Evolutionary conservation across 2,113 vertebrate genomes (phyloP).

Genomic region (Python bivittatus): DNA sequence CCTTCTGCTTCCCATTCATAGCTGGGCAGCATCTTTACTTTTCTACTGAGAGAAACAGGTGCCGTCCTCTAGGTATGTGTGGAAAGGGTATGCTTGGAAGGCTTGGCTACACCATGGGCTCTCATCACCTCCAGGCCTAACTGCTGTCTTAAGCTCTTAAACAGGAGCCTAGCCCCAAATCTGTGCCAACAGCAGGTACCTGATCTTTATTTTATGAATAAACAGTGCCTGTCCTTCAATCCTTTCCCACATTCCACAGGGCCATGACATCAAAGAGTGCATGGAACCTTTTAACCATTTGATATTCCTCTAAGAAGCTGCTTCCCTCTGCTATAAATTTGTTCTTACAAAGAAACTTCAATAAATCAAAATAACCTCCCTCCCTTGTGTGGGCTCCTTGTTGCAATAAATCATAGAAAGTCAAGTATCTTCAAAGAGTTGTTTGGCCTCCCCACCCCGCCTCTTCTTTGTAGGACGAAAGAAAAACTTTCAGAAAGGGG

Average conservation of each 20-base stretch:
- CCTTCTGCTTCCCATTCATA: not conserved
- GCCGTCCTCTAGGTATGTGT: conserved; percentile 17
- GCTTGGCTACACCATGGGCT: conserved; percentile 3
- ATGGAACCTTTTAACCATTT: conserved; percentile 52
- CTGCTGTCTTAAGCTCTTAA: conserved; percentile 61
- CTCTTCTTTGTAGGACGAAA: conserved; percentile 44
- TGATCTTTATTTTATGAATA: conserved; percentile 72
- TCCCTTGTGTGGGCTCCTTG: conserved; percentile 45
- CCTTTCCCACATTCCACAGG: conserved; percentile 48
- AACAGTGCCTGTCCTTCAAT: conserved; percentile 45
- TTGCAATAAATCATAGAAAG: conserved; percentile 64
- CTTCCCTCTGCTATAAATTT: conserved; percentile 63
- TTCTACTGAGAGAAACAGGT: conserved; percentile 35
- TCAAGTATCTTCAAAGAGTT: conserved; percentile 64
- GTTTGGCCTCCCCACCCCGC: conserved; percentile 47
- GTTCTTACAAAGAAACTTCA: conserved; percentile 69
- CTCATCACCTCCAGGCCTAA: conserved; percentile 32
- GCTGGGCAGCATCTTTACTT: not conserved
- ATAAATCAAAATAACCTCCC: conserved; percentile 65
- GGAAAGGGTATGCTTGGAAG: conserved; percentile 41
- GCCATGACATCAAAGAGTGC: conserved; percentile 59
- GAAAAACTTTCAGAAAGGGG: conserved; percentile 42
- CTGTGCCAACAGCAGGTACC: conserved; percentile 66
- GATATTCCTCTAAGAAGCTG: conserved; percentile 52
- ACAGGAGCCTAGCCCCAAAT: conserved; percentile 39